A percentile compares a stretch with the other conserved stretches of the same genome.
phyloP scores from a whole-genome alignment of 2,797 vertebrate species.

The Streptopelia turtur region DNA sequence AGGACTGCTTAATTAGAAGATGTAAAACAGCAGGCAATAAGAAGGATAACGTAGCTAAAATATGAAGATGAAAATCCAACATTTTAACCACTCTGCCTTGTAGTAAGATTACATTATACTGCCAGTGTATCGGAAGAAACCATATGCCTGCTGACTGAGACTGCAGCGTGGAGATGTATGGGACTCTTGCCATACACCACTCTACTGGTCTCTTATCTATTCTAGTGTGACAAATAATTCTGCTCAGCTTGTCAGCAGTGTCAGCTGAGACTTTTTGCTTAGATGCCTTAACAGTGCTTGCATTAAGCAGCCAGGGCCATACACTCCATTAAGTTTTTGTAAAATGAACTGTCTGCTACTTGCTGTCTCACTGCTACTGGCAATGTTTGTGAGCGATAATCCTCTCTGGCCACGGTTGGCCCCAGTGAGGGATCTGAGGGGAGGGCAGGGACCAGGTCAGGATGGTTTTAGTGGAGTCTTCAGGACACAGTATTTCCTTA shows the following conservation, averaged over 20 bases:
- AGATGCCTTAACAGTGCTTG: conserved; percentile 86
- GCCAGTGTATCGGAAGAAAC: not conserved
- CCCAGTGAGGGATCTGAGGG: conserved; percentile 29
- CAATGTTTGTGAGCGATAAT: conserved; percentile 67
- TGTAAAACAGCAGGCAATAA: not conserved
- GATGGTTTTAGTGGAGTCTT: not conserved
- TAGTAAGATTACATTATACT: not conserved
- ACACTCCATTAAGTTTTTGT: conserved; percentile 90
- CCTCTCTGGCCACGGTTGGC: conserved; percentile 60
- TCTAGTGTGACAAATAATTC: conserved; percentile 89
- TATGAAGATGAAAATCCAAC: not conserved
- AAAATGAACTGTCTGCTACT: conserved; percentile 85
- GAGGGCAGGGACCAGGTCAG: conserved; percentile 37
- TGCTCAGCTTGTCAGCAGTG: conserved; percentile 82
- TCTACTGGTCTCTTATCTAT: conserved; percentile 78
- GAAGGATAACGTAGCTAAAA: not conserved
- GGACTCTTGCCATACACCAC: conserved; percentile 54
- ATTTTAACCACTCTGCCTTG: not conserved
- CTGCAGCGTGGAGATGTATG: conserved; percentile 20
- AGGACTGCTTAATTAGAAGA: not conserved
- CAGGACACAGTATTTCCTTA: not conserved
- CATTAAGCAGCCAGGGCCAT: conserved; percentile 87
- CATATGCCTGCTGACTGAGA: not conserved
- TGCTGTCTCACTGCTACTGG: conserved; percentile 74
- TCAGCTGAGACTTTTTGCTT: conserved; percentile 85